Evolutionary conservation across 2,113 vertebrate genomes (phyloP).

Genomic region (Amia ocellicauda): DNA sequence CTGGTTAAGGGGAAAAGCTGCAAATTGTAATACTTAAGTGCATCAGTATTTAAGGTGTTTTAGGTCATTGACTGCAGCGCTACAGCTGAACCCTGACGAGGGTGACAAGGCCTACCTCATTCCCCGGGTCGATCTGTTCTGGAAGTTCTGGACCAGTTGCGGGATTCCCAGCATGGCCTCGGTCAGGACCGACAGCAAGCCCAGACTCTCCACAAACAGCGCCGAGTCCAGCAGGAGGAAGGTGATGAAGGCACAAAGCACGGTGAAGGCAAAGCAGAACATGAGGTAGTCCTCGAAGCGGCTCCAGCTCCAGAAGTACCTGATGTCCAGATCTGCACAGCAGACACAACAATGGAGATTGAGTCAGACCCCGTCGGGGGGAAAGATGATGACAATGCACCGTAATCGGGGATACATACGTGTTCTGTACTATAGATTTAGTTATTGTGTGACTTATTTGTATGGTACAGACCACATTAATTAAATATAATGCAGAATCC

Average conservation of each 20-base stretch:
- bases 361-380: too few species aligned
- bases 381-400: too few species aligned
- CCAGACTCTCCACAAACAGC: slow-evolving; percentile 68
- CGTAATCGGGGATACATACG: too few species aligned
- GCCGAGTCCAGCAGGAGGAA: slow-evolving; percentile 63
- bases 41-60: too few species aligned
- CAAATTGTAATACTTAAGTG: too few species aligned
- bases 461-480: too few species aligned
- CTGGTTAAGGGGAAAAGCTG: too few species aligned
- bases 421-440: too few species aligned
- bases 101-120: slow-evolving; percentile 76
- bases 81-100: too few species aligned
- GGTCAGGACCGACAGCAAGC: slow-evolving; percentile 61
- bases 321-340: slow-evolving; percentile 58
- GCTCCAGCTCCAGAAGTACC: slow-evolving; percentile 73
- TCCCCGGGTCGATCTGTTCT: slow-evolving; percentile 66
- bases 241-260: slow-evolving; percentile 60
- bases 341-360: not conserved
- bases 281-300: slow-evolving; percentile 71
- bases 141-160: slow-evolving; percentile 71
- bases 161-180: slow-evolving; percentile 77
- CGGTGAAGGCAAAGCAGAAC: slow-evolving; percentile 65
- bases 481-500: too few species aligned
- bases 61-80: too few species aligned
- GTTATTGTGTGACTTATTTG: too few species aligned